Evolutionary conservation across 1,140 invertebrate species (phyloP).

Genomic region (Drosophila suzukii): DNA sequence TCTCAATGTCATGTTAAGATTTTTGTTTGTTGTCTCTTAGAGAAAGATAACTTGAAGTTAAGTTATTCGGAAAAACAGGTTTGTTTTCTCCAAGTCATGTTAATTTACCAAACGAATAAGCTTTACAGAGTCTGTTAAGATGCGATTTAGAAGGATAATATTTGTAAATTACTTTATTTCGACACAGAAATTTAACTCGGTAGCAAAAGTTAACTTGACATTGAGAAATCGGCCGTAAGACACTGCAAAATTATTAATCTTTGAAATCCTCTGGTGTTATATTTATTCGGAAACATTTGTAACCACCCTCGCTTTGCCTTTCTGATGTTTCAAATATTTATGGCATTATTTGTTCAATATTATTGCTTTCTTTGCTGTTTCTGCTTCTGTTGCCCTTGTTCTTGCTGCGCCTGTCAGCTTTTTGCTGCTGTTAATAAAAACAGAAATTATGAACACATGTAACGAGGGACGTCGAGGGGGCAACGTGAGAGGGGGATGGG

Average conservation of each 20-base stretch:
- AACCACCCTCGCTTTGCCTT: conserved; percentile 4
- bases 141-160: too few species aligned
- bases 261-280: neutral
- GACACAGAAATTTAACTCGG: too few species aligned
- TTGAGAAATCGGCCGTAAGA: too few species aligned
- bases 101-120: too few species aligned
- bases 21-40: too few species aligned
- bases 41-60: too few species aligned
- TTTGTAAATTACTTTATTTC: too few species aligned
- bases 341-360: conserved; percentile 56
- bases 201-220: too few species aligned
- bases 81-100: too few species aligned
- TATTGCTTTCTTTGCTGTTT: conserved; percentile 44
- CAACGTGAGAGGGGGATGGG: neutral
- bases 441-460: conserved; percentile 64
- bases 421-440: conserved; percentile 56
- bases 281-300: neutral
- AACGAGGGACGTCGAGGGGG: conserved; percentile 1
- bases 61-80: too few species aligned
- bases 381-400: conserved; percentile 14
- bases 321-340: conserved; percentile 52
- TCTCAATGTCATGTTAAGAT: too few species aligned
- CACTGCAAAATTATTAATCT: neutral
- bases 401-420: conserved; percentile 15
- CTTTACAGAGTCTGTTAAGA: too few species aligned